phyloP scores from a whole-genome alignment of 2,888 invertebrate species.

The Macaria liturata region DNA sequence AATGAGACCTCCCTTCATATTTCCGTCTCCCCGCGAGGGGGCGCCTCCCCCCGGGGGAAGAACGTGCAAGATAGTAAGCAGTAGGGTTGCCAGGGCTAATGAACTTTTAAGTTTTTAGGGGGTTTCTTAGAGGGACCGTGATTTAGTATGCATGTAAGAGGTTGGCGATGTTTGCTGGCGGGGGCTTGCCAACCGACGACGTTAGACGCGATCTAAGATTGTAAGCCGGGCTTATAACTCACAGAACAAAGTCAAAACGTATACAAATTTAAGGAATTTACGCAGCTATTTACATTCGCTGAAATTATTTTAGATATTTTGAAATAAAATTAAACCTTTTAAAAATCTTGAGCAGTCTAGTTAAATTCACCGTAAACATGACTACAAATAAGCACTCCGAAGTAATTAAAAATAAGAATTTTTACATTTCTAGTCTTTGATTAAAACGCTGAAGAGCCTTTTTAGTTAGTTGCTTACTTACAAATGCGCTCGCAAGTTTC shows the following conservation, averaged over 20 bases:
- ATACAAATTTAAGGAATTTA: no score
- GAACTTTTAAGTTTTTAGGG: conserved; percentile 75
- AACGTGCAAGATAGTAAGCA: conserved; percentile 80
- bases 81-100: conserved; percentile 78
- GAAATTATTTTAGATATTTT: no score
- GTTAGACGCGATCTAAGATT: not conserved
- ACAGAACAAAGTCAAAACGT: no score
- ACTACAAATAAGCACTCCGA: no score
- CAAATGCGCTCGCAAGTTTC: conserved; percentile 1
- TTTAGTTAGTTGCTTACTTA: no score
- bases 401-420: no score
- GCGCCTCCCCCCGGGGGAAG: conserved; percentile 60
- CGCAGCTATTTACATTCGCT: no score
- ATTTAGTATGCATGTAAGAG: conserved; percentile 45
- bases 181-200: conserved; percentile 9
- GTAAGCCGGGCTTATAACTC: not conserved
- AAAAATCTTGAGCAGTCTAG: no score
- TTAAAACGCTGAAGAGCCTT: no score
- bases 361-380: no score
- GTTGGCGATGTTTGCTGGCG: conserved; percentile 36
- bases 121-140: conserved; percentile 48
- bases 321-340: no score
- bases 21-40: conserved; percentile 51
- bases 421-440: no score
- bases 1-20: conserved; percentile 82